Evolutionary conservation across 2,113 vertebrate species (phyloP).

Genomic region (Tyrannus savana): DNA sequence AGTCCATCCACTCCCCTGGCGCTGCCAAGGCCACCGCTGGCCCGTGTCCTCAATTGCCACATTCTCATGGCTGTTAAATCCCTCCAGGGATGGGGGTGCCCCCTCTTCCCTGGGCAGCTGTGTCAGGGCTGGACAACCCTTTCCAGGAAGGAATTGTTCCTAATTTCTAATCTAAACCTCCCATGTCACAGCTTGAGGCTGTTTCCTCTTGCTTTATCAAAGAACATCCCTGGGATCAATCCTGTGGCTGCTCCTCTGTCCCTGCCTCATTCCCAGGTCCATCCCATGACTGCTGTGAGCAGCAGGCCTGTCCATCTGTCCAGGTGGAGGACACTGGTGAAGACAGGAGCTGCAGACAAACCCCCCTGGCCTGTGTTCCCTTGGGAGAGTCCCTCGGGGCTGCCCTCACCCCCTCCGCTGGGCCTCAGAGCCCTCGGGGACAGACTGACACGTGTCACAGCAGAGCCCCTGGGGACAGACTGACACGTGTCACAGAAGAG

Average conservation of each 20-base stretch:
- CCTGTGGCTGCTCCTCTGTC: not conserved
- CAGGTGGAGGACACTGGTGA: not conserved
- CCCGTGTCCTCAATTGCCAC: not conserved
- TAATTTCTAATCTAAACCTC: not conserved
- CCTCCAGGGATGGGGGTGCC: not conserved
- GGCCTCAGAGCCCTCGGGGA: not conserved
- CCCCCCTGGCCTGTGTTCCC: not conserved
- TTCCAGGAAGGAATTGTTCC: not conserved
- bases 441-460: not conserved
- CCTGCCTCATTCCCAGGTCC: not conserved
- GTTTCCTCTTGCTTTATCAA: not conserved
- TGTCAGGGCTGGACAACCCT: not conserved
- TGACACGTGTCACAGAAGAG: accelerated
- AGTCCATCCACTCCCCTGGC: not conserved
- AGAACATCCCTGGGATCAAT: not conserved
- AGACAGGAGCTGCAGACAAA: not conserved
- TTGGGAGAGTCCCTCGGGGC: not conserved
- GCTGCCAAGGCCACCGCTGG: too few species aligned
- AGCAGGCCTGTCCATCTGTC: not conserved
- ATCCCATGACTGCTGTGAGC: not conserved
- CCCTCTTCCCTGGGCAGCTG: not conserved
- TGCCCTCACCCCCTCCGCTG: not conserved
- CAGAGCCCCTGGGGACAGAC: not conserved
- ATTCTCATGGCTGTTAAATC: accelerated
- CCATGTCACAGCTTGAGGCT: not conserved